Evolutionary conservation across 1,140 invertebrate genomes (phyloP), one percentile per base, ranked within the genome.

Genomic region (Tetramorium alpestre): DNA sequence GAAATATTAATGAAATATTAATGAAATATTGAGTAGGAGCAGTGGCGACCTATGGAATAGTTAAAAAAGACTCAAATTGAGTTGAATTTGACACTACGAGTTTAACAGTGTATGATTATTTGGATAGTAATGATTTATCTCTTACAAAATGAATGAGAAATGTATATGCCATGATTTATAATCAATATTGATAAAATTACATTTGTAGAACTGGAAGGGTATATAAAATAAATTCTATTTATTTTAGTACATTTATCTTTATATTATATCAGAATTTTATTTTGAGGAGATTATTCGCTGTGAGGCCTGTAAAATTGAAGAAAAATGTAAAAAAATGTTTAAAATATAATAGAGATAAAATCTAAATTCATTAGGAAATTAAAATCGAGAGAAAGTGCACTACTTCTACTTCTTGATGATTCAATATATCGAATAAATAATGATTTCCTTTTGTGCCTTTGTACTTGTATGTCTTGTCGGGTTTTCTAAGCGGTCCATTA

Each of bases 361-460:
- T 22, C 3, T 3, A 51, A 78, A 51, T 47, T 64, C 8, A 44
- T 1, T 58, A 33, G 0, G 0, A 41, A 67, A 78, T 33, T 16
- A 33, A n/a, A 47, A 47, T 65, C 16, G 60, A 62, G 13, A 25
- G 16, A 51, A 67, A 58, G 13, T 22, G 8, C 28, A n/a, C 47
- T 64, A 49, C 8, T 58, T 38, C 47, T 64, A 49, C 4, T 58
- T 25, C 62, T 80, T 7, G n/a, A 7, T 51, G 28, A 51, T n/a
- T 38, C 60, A 38, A 25, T 73, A 70, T 10, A 28, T 64, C 41
- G 60, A 51, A 80, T 88, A 88, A 88, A 73, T 86, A 88, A 67
- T 67, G 51, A 73, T 88, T 62, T 64, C 7, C n/a, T 33, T n/a
- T 47, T 58, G 25, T 25, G 41, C n/a, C 64, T 41, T 33, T 56